Evolutionary conservation across 2,797 vertebrate species (phyloP).

Genomic region (Sardinella longiceps): DNA sequence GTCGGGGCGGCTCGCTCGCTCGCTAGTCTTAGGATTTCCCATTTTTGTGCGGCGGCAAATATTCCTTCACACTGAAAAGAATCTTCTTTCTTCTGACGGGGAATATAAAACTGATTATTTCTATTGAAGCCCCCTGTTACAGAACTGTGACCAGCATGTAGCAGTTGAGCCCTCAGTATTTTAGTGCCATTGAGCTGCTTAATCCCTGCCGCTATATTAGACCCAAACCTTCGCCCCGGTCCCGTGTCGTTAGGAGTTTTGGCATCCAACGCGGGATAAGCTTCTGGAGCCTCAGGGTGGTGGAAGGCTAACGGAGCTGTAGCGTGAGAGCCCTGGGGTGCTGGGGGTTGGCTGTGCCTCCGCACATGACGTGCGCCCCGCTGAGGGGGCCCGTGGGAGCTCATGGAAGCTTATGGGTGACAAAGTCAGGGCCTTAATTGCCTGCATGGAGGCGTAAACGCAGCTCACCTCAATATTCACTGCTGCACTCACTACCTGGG

Average conservation of each 20-base stretch:
- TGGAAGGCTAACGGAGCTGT: not conserved
- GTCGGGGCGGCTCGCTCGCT: not conserved
- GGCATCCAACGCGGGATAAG: not conserved
- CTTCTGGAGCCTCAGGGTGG: not conserved
- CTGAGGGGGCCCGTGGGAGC: not conserved
- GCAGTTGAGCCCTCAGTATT: slow-evolving; percentile 80
- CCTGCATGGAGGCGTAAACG: slow-evolving; percentile 61
- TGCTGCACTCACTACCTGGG: slow-evolving; percentile 63
- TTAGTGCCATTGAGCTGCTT: slow-evolving; percentile 80
- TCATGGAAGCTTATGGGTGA: not conserved
- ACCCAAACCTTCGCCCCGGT: not conserved
- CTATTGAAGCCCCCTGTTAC: slow-evolving; percentile 15
- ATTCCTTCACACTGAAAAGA: not conserved
- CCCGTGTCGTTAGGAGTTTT: slow-evolving; percentile 6
- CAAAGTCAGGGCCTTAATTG: slow-evolving; percentile 14
- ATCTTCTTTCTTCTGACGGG: not conserved
- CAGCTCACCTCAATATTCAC: slow-evolving; percentile 72
- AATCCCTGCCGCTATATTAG: slow-evolving; percentile 73
- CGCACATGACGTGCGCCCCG: not conserved
- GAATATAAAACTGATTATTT: not conserved
- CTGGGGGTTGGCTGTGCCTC: not conserved
- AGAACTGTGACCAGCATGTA: slow-evolving; percentile 61
- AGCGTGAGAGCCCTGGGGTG: not conserved
- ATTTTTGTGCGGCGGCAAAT: not conserved
- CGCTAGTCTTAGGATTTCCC: not conserved